Evolutionary conservation across 2,113 vertebrate genomes (phyloP).

Genomic region (Lonchura striata): DNA sequence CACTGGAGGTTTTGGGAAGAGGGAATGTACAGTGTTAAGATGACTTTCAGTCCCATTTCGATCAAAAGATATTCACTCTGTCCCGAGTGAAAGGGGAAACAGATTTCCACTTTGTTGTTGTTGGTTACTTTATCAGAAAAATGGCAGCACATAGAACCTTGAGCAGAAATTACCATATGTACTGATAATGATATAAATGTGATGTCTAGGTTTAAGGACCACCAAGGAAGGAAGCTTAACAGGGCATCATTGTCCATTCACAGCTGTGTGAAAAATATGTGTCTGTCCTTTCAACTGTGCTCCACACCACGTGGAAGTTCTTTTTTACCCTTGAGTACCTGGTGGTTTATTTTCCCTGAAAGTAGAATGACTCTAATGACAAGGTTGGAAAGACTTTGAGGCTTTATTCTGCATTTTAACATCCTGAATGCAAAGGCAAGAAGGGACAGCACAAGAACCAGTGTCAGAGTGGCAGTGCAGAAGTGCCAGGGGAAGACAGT

Average conservation of each 20-base stretch:
- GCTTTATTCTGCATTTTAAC: background rate
- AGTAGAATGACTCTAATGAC: background rate
- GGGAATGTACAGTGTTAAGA: background rate
- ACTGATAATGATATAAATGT: background rate
- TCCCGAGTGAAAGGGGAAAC: background rate
- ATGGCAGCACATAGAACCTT: accelerated
- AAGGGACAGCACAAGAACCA: background rate
- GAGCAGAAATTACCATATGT: background rate
- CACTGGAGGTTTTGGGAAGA: background rate
- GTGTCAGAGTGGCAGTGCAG: accelerated
- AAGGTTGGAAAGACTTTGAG: background rate
- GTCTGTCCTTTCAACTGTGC: background rate
- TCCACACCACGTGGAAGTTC: background rate
- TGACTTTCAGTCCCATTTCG: background rate
- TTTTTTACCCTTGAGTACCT: background rate
- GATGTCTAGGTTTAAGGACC: background rate
- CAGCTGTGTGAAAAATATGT: background rate
- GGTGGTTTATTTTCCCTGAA: background rate
- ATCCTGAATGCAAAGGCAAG: background rate
- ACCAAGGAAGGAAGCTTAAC: background rate
- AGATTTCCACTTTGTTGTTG: background rate
- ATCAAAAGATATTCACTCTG: background rate
- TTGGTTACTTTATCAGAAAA: background rate
- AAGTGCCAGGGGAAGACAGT: background rate
- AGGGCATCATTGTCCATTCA: background rate